Evolutionary conservation across 2,888 invertebrate genomes (phyloP).

Genomic region (Fragum sueziense): DNA sequence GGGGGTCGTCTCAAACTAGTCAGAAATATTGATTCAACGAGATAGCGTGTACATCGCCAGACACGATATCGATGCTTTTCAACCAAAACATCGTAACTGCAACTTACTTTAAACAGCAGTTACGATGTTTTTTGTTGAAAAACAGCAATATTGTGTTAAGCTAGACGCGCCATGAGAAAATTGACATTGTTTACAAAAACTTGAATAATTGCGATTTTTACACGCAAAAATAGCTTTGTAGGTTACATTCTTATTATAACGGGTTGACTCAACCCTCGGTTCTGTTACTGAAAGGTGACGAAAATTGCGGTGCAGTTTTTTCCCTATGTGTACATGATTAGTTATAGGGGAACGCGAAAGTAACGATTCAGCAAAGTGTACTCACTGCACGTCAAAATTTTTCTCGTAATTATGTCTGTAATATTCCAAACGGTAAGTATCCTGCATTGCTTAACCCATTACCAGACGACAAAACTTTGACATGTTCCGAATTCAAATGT

Average conservation of each 20-base stretch:
- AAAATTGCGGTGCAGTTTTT: background rate
- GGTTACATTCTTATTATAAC: too few relatives aligned
- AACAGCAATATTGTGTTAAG: background rate
- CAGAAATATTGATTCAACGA: background rate
- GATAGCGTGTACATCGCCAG: background rate
- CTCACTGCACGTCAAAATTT: background rate
- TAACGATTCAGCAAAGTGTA: background rate
- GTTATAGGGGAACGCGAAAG: too few relatives aligned
- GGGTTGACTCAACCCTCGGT: too few relatives aligned
- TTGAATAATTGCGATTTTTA: too few relatives aligned
- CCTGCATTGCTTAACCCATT: too few relatives aligned
- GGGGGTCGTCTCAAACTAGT: conserved; percentile 5
- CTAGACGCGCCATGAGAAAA: background rate
- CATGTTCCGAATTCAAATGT: too few relatives aligned
- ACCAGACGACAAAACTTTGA: too few relatives aligned
- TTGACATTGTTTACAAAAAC: too few relatives aligned
- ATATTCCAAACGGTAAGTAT: background rate
- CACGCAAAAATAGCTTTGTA: too few relatives aligned
- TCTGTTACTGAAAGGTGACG: background rate
- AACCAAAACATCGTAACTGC: too few relatives aligned
- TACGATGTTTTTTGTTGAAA: too few relatives aligned
- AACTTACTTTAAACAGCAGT: too few relatives aligned
- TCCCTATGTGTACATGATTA: background rate
- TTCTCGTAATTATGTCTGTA: background rate
- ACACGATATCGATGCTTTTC: background rate